Base-by-base conservation (phyloP, 2,113 vertebrate species). In the Cephalopterus ornatus region DNA sequence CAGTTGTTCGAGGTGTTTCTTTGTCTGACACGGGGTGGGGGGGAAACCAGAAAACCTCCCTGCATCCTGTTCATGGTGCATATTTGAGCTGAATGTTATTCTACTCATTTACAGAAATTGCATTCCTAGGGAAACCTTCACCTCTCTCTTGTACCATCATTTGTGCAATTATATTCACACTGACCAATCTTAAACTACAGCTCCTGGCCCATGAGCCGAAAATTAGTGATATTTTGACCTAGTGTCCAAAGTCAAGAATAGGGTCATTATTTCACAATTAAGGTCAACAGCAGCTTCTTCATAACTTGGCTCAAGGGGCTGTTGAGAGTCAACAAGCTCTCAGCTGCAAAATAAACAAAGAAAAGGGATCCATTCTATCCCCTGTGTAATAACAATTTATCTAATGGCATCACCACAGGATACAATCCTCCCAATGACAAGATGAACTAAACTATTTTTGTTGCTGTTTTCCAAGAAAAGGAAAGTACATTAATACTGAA, bases 121-220 rank as follows among this genome's bases (percentile, higher is more conserved):
- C 24, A 79, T 95, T 97, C 85, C 93, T 82, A 92, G 56, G 53
- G 84, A 97, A 97, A 97, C 30, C 59, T 95, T 79, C 50, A 59
- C 59, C n/a, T 89, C 76, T 92, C 46, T 53, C 65, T 73, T 52
- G 42, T 39, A 67, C n/a, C 28, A 27, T 81, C 65, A 37, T 33
- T 44, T 80, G 50, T 75, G 86, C 12, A 11, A 73, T 74, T 88
- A 89, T 30, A n/a, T 23, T 70, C 44, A 27, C 11, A 46, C 58
- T 89, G 84, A 68, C 70, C 77, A 50, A 24, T 89, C 37, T 46
- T 68, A 92, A 85, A 74, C 47, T 24, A 4, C 26, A 53, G 37
- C 32, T 71, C 9, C 35, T 42, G 42, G 44, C 35, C 62, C 62
- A 62, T 12, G 4, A 5, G 47, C 12, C 87, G 53, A 95, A 94